phyloP scores from a whole-genome alignment of 2,888 invertebrate genomes.

The Acronicta aceris region DNA sequence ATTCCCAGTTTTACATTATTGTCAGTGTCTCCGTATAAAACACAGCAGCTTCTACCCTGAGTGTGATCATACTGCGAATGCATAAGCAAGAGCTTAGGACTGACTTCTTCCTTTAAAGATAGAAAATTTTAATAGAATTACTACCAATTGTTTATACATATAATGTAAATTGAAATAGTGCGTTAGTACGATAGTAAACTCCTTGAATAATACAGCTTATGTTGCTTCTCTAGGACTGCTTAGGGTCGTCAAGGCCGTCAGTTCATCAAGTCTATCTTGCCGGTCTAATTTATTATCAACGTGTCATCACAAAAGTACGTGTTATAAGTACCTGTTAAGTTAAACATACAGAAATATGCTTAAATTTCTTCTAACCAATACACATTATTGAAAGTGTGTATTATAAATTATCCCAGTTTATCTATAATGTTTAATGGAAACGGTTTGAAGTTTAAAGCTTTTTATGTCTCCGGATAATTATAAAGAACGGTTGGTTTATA shows the following conservation, averaged over 20 bases:
- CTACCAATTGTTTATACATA: constrained; percentile 11
- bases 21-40: constrained; percentile 19
- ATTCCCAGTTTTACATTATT: constrained; percentile 31
- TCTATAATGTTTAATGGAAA: background rate
- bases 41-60: constrained; percentile 23
- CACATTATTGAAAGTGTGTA: background rate
- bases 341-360: background rate
- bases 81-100: constrained; percentile 21
- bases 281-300: constrained; percentile 7
- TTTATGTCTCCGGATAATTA: too few relatives aligned
- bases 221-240: constrained; percentile 16
- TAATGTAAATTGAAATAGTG: constrained; percentile 11
- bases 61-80: constrained; percentile 38
- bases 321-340: too few relatives aligned
- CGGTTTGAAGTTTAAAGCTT: too few relatives aligned
- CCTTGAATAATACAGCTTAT: constrained; percentile 31
- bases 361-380: background rate
- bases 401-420: background rate
- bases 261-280: constrained; percentile 8
- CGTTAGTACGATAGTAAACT: constrained; percentile 35
- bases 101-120: constrained; percentile 17
- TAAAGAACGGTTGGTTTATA: too few relatives aligned
- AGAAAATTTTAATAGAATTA: constrained; percentile 22
- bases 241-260: constrained; percentile 43
- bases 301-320: background rate